phyloP scores from a whole-genome alignment of 2,888 invertebrate species.

The Parascotia fuliginaria region DNA sequence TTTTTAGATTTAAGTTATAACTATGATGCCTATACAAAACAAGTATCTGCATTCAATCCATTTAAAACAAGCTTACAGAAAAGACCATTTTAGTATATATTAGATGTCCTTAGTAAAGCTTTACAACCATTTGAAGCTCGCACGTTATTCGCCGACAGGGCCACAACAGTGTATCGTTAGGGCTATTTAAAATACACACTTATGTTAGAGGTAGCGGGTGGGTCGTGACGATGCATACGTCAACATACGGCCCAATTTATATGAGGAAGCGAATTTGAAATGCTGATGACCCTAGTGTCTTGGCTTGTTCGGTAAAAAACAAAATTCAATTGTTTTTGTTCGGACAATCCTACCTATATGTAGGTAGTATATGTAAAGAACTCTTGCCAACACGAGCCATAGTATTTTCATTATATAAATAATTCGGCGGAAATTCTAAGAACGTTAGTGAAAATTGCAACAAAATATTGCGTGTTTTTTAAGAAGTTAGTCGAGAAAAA shows the following conservation, averaged over 20 bases:
- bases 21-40: background rate
- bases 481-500: no score
- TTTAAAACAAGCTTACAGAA: background rate
- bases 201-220: conserved; percentile 66
- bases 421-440: no score
- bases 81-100: conserved; percentile 1
- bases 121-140: conserved; percentile 9
- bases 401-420: no score
- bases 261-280: conserved; percentile 24
- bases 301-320: no score
- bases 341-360: no score
- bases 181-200: conserved; percentile 76
- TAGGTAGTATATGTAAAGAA: no score
- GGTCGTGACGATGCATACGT: conserved; percentile 79
- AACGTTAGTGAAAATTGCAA: no score
- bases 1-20: no score
- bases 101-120: conserved; percentile 8
- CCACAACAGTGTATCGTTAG: conserved; percentile 53
- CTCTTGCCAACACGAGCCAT: no score
- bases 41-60: background rate
- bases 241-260: conserved; percentile 44
- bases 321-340: no score
- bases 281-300: background rate
- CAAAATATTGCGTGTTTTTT: no score
- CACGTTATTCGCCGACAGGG: conserved; percentile 38